Evolutionary conservation across 2,113 vertebrate species (phyloP).

Genomic region (Pangasianodon hypophthalmus): DNA sequence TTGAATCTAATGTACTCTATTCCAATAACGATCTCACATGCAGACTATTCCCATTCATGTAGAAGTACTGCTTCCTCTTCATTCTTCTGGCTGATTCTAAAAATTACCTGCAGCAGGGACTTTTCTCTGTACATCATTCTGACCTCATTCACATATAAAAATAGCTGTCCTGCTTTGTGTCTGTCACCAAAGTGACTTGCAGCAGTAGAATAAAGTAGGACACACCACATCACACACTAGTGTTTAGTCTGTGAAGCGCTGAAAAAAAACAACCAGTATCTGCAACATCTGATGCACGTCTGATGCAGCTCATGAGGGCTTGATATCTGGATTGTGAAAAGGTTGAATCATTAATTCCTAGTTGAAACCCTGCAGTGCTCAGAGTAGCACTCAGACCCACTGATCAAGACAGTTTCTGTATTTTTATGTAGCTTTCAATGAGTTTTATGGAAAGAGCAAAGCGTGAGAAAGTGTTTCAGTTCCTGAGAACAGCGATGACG

Average conservation of each 20-base stretch:
- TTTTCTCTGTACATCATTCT: conserved; percentile 17
- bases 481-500: neutral
- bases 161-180: conserved; percentile 12
- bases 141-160: conserved; percentile 27
- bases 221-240: neutral
- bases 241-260: neutral
- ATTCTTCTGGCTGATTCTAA: conserved; percentile 11
- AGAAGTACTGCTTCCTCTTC: neutral
- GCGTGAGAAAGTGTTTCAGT: neutral
- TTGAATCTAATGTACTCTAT: neutral
- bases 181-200: neutral
- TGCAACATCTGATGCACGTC: neutral
- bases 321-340: neutral
- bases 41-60: neutral
- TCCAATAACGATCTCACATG: neutral
- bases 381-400: neutral
- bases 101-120: neutral
- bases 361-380: neutral
- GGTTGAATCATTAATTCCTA: neutral
- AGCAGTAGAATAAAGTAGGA: conserved; percentile 14
- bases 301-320: neutral
- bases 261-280: neutral
- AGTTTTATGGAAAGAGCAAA: neutral
- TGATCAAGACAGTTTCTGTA: neutral
- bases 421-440: neutral